phyloP scores from a whole-genome alignment of 2,888 invertebrate species.

The Eupithecia vulgata region DNA sequence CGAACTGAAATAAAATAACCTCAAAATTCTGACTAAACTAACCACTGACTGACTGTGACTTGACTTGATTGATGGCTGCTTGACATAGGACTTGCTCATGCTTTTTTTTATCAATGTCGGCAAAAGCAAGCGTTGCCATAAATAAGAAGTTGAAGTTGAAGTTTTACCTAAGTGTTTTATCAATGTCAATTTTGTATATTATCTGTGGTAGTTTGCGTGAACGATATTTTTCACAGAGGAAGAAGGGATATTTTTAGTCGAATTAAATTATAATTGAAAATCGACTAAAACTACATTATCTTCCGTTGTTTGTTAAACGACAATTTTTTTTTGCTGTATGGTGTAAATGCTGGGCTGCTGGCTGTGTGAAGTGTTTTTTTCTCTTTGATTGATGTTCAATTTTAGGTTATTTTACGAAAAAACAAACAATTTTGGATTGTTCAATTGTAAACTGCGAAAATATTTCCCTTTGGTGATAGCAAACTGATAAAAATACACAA shows the following conservation, averaged over 20 bases:
- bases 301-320: too few relatives aligned
- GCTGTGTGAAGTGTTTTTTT: background rate
- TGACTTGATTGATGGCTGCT: too few relatives aligned
- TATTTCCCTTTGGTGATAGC: background rate
- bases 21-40: background rate
- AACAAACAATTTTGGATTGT: background rate
- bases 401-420: slow-evolving; percentile 13
- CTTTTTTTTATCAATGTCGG: too few relatives aligned
- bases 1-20: background rate
- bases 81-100: too few relatives aligned
- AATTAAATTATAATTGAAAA: too few relatives aligned
- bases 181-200: background rate
- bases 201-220: background rate
- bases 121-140: too few relatives aligned
- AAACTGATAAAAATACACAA: background rate
- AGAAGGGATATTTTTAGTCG: background rate
- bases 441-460: background rate
- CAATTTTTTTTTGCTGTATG: too few relatives aligned
- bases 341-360: too few relatives aligned
- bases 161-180: too few relatives aligned
- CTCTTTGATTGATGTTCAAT: background rate
- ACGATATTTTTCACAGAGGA: too few relatives aligned
- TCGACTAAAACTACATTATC: background rate
- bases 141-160: too few relatives aligned
- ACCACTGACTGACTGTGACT: too few relatives aligned